phyloP scores from a whole-genome alignment of 2,113 vertebrate species.

The Enhydra lutris region DNA sequence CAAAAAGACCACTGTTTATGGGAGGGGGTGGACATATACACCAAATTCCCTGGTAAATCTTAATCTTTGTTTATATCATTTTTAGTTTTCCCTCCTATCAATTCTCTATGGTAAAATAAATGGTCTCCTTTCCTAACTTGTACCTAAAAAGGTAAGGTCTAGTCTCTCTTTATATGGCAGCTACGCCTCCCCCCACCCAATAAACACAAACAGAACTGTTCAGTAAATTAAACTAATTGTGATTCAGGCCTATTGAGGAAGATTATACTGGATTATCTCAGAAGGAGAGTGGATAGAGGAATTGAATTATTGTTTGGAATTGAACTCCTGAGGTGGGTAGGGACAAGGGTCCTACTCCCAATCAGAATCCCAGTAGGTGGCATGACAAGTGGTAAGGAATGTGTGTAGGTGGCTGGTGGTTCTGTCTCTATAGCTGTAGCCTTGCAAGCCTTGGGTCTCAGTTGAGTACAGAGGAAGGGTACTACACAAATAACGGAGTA shows the following conservation, averaged over 20 bases:
- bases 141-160: neutral
- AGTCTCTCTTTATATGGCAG: neutral
- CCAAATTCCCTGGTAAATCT: neutral
- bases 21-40: neutral
- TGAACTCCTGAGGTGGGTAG: neutral
- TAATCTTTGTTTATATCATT: neutral
- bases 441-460: neutral
- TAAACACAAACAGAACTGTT: neutral
- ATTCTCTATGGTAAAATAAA: neutral
- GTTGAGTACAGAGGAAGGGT: neutral
- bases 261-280: neutral
- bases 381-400: neutral
- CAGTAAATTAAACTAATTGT: neutral
- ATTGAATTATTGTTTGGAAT: neutral
- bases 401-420: neutral
- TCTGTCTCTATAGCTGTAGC: neutral
- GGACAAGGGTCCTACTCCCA: neutral
- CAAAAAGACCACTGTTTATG: neutral
- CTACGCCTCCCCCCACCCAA: neutral
- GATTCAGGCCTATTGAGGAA: neutral
- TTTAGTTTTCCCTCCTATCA: neutral
- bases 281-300: neutral
- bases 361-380: neutral
- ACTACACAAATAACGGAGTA: neutral
- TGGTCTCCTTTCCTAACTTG: neutral